Base-by-base conservation (phyloP, 2,888 invertebrate species). In the Leptinotarsa juncta region DNA sequence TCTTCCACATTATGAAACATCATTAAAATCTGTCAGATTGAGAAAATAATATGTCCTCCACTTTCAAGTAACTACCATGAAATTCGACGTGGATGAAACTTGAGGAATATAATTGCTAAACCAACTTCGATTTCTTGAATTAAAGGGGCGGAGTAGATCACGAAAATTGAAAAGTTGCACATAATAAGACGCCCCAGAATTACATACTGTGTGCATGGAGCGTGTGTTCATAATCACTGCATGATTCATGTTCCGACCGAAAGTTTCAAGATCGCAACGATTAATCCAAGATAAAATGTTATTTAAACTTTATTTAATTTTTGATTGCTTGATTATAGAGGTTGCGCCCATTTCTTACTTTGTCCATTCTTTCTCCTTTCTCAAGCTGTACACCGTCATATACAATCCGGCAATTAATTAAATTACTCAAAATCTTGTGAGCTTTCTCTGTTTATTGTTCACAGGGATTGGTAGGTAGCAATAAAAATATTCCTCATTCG, bases 141-240 rank as follows among this genome's bases (percentile, higher is more conserved):
- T 51, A 69, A 53, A 62, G 26, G 71, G 77, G 77, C 71, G 77
- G 77, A 77, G 77, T 77, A 73, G 74, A 77, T 77, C 77, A 77
- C 77, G 77, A 69, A 69, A 69, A 57, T 62, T 57, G 69, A 69
- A 69, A 69, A 69, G 69, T 68, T 68, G 69, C 69, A 69, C 20
- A 48, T 69, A 60, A 69, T 48, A 23, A 57, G 50, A 23, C 32
- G 57, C 53, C 48, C 42, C 69, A 49, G 23, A 69, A 69, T 69
- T 69, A 69, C 57, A 69, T 42, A 69, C 50, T 69, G 48, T 57
- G 57, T 48, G 60, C 42, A 69, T 69, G 57, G 18, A 69, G 69
- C 69, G 69, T 69, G 69, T 57, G 69, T 69, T 69, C 69, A n/a
- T 57, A 69, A 69, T 57, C 62, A 32, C 12, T 62, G 26, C 62